Conservation (phyloP, 1,140 invertebrate species). For the Pogonognathellus flavescens region DNA sequence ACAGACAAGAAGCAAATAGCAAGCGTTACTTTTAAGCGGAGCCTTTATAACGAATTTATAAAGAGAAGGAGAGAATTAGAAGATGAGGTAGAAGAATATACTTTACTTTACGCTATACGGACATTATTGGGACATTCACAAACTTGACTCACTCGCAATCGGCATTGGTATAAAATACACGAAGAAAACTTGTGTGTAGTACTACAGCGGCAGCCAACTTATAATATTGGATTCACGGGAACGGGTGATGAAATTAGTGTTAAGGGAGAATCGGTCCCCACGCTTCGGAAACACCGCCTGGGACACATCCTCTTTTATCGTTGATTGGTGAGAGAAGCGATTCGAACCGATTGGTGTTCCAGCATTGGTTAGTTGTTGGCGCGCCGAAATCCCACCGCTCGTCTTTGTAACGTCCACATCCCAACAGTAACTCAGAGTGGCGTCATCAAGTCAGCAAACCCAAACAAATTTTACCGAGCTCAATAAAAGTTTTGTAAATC, state of each 20-base stretch:
- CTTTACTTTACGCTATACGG: no score
- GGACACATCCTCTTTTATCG: not conserved
- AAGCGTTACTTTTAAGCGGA: no score
- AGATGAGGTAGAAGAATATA: no score
- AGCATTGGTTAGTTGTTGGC: not conserved
- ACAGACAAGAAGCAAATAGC: no score
- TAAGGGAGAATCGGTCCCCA: conserved; percentile 1
- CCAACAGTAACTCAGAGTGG: conserved; percentile 19
- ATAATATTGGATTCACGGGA: not conserved
- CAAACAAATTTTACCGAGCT: conserved; percentile 21
- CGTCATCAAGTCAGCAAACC: conserved; percentile 35
- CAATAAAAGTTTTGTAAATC: conserved; percentile 13
- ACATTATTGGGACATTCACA: no score
- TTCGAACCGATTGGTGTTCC: not conserved
- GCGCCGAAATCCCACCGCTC: conserved; percentile 23
- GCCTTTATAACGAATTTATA: no score
- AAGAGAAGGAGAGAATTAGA: no score
- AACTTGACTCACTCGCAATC: no score
- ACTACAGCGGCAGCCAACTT: not conserved
- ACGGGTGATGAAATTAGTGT: not conserved
- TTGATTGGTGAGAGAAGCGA: not conserved
- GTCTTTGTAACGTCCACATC: conserved; percentile 49
- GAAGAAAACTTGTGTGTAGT: not conserved
- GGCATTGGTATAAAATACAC: not conserved
- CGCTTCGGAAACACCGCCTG: not conserved